These are phyloP conservation scores for Andrena flavipes DNA, from an alignment of 2,888 invertebrate species.

Conservation along the genomic window DNA sequence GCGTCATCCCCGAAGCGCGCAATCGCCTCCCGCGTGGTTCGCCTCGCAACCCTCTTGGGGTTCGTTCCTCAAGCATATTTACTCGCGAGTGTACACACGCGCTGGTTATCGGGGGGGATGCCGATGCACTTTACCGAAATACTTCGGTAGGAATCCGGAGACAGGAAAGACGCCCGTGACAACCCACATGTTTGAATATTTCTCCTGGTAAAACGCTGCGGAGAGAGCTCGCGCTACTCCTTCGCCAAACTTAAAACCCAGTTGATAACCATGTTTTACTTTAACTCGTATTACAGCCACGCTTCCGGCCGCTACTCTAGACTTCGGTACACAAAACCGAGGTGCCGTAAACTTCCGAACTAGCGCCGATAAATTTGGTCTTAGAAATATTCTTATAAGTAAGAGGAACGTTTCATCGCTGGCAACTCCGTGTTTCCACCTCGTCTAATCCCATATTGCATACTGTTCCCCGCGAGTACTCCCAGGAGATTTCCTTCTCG, in stretches of 20 bases:
- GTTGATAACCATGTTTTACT: background rate
- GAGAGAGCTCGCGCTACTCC: background rate
- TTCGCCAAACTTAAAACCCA: background rate
- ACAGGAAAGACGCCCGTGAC: background rate
- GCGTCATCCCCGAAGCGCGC: constrained; percentile 43
- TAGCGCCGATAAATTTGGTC: background rate
- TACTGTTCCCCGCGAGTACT: too few species aligned
- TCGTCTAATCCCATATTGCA: too few species aligned
- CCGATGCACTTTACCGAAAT: constrained; percentile 48
- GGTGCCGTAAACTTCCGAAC: background rate
- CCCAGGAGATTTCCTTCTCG: too few species aligned
- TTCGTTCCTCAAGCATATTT: constrained; percentile 62
- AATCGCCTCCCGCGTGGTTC: constrained; percentile 46
- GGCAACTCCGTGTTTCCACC: too few species aligned
- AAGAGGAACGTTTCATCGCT: too few species aligned
- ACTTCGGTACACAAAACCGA: background rate
- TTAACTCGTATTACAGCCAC: background rate
- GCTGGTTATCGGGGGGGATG: constrained; percentile 34
- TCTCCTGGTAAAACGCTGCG: background rate
- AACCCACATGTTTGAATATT: constrained; percentile 18
- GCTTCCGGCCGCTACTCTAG: background rate
- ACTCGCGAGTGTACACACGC: constrained; percentile 45
- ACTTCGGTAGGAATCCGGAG: constrained; percentile 28
- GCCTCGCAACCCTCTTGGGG: constrained; percentile 36
- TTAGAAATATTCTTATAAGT: background rate